Conservation (phyloP, 2,888 invertebrate species). For the Bellardia bayeri region DNA sequence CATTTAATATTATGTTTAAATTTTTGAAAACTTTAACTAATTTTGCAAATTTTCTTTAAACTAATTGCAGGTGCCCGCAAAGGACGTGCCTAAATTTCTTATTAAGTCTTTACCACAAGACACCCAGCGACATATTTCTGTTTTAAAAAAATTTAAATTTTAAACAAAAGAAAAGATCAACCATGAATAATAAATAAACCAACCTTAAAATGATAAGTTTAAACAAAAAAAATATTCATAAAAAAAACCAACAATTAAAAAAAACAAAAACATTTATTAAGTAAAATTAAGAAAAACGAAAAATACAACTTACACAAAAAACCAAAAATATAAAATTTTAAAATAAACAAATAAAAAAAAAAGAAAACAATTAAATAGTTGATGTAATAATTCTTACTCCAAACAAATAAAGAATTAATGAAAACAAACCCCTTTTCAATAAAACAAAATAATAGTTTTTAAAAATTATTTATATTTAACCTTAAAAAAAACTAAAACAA, state of each 20-base stretch:
- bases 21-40: not conserved
- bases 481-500: constrained; percentile 16
- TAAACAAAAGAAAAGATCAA: constrained; percentile 56
- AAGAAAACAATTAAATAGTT: constrained; percentile 55
- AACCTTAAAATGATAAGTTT: constrained; percentile 67
- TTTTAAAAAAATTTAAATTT: constrained; percentile 61
- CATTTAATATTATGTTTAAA: not conserved
- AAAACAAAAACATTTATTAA: constrained; percentile 54
- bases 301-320: constrained; percentile 58
- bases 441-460: constrained; percentile 61
- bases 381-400: constrained; percentile 66
- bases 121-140: constrained; percentile 79
- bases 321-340: constrained; percentile 51
- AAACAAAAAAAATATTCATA: constrained; percentile 57
- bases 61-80: constrained; percentile 82
- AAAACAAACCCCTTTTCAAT: constrained; percentile 64
- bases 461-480: constrained; percentile 67
- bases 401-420: constrained; percentile 15
- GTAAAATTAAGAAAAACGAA: constrained; percentile 60
- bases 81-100: constrained; percentile 81
- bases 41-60: constrained; percentile 40
- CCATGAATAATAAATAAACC: constrained; percentile 55
- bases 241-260: constrained; percentile 39
- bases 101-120: constrained; percentile 75
- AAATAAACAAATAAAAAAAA: constrained; percentile 30